A percentile compares a stretch with the other conserved stretches of the same genome.
Conservation (phyloP, 2,888 invertebrate genomes). For the Amiota minor region DNA sequence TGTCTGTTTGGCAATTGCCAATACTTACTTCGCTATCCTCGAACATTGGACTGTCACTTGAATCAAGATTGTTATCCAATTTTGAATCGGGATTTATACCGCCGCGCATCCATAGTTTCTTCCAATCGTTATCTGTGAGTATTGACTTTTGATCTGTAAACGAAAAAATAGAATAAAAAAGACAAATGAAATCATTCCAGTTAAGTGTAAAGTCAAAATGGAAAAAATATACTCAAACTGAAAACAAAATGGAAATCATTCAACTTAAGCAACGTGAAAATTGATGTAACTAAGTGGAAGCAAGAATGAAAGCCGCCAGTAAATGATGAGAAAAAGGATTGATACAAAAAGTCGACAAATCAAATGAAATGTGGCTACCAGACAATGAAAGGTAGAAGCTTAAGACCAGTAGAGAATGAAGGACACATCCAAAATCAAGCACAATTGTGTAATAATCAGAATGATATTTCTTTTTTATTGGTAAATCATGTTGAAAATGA, state of each 20-base stretch:
- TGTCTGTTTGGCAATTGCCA: slow-evolving; percentile 11
- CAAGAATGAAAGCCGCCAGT: background rate
- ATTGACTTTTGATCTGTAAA: slow-evolving; percentile 74
- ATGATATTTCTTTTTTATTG: background rate
- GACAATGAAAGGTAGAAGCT: background rate
- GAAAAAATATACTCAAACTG: background rate
- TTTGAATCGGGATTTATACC: slow-evolving; percentile 72
- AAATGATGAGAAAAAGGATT: background rate
- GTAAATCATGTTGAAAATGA: background rate
- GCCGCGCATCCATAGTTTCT: slow-evolving; percentile 74
- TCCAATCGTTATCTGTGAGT: slow-evolving; percentile 74
- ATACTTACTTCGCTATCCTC: slow-evolving; percentile 74
- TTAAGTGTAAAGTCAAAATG: background rate
- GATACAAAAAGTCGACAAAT: background rate
- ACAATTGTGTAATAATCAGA: slow-evolving; percentile 22
- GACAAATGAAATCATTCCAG: slow-evolving; percentile 30
- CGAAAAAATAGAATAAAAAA: slow-evolving; percentile 41
- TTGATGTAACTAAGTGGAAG: slow-evolving; percentile 26
- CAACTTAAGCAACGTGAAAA: slow-evolving; percentile 24
- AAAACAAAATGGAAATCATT: background rate
- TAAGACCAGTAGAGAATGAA: background rate
- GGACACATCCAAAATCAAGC: slow-evolving; percentile 13
- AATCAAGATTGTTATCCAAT: slow-evolving; percentile 73
- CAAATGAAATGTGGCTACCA: background rate
- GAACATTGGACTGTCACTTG: slow-evolving; percentile 74